phyloP scores from a whole-genome alignment of 2,113 vertebrate genomes.

The Hymenochirus boettgeri region DNA sequence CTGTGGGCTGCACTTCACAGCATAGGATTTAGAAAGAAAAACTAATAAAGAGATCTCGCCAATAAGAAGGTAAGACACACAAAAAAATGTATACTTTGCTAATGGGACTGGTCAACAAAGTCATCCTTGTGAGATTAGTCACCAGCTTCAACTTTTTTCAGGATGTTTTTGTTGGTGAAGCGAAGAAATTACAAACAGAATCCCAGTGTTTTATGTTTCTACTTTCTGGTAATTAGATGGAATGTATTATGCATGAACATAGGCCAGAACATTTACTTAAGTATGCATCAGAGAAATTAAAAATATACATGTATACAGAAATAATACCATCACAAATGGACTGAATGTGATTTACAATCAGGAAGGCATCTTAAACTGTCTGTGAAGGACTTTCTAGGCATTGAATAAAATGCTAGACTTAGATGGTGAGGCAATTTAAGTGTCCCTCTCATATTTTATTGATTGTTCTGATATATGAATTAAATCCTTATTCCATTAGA shows the following conservation, averaged over 20 bases:
- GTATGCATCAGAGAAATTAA: slow-evolving; percentile 42
- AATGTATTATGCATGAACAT: slow-evolving; percentile 38
- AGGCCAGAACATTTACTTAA: slow-evolving; percentile 38
- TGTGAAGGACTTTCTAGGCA: slow-evolving; percentile 39
- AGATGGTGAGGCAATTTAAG: slow-evolving; percentile 40
- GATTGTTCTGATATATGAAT: slow-evolving; percentile 45
- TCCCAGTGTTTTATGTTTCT: slow-evolving; percentile 23
- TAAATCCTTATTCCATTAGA: slow-evolving; percentile 48
- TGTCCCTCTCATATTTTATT: slow-evolving; percentile 29
- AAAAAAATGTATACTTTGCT: too few species aligned
- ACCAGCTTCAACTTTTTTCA: too few species aligned
- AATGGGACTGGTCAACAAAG: too few species aligned
- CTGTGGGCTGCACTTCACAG: too few species aligned
- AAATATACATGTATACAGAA: slow-evolving; percentile 42
- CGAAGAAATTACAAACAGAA: slow-evolving; percentile 1
- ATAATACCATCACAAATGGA: slow-evolving; percentile 38
- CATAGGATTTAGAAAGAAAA: too few species aligned
- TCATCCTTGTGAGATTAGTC: too few species aligned
- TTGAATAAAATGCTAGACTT: slow-evolving; percentile 39
- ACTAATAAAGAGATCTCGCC: too few species aligned
- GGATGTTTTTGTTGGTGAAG: background rate
- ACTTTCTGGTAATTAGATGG: slow-evolving; percentile 36
- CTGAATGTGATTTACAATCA: slow-evolving; percentile 37
- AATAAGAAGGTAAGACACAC: too few species aligned
- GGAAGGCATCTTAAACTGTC: slow-evolving; percentile 43